Base-by-base conservation (phyloP, 2,113 vertebrate genomes). In the Myanophis thanlyinensis region DNA sequence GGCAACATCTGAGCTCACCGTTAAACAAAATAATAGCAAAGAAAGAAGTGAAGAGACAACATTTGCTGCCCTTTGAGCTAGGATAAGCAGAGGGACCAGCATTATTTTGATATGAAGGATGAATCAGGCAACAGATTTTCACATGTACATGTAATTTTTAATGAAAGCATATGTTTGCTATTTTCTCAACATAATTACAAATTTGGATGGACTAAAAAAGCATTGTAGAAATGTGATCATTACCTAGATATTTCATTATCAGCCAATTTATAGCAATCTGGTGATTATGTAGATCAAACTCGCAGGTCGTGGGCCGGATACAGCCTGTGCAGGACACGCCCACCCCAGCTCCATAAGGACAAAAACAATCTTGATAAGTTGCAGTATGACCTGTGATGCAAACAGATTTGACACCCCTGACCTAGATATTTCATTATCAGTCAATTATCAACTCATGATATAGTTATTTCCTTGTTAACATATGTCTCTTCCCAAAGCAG, bases 191-290 rank as follows among this genome's bases (percentile, higher is more conserved):
- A 49, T 44, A 49, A 54, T 30, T 91, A 46, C 51, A 54, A 54
- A 85, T 30, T 51, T 86, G 84, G 5, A 56, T 59, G 35, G 46
- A 30, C 44, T 46, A 47, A 30, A 91, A 11, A 44, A 56, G 5
- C 40, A 91, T 85, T 91, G 15, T n/a, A 85, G 48, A 44, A 85
- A 84, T 40, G 52, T 52, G 12, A 52, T 40, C 10, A 91, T 47
- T 91, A 59, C 47, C 84, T n/a, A 11, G 18, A 86, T 85, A 59
- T 47, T 87, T 91, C 27, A 59, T 91, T 59, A 91, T 54, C 53
- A 9, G 51, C 20, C 73, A 56, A 30, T 67, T 48, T 59, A 8
- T 27, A 56, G 54, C 54, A 56, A 56, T 27, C 23, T 56, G 7
- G 10, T 59, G 54, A 59, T 59, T 27, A 59, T 3, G 1, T 27